Conservation (phyloP, 1,140 invertebrate genomes). For the Drosophila biarmipes region DNA sequence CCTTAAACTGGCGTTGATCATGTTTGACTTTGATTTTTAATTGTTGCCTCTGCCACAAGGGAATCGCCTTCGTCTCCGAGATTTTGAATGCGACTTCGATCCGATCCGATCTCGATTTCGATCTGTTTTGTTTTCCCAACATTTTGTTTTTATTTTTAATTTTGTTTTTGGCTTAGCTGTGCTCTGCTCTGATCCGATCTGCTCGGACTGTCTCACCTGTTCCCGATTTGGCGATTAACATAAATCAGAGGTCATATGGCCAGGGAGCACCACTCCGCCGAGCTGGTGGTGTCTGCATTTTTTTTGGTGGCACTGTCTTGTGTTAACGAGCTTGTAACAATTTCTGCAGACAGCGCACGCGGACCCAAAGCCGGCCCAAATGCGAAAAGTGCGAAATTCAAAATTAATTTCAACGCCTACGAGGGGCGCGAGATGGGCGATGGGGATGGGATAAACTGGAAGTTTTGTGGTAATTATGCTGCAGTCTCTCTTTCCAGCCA, state of each 20-base stretch:
- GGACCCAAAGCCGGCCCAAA: conserved; percentile 38
- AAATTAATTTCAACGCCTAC: conserved; percentile 82
- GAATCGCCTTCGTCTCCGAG: conserved; percentile 35
- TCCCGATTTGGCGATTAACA: conserved; percentile 66
- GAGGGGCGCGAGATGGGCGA: conserved; percentile 37
- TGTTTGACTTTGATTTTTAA: conserved; percentile 84
- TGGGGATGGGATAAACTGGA: conserved; percentile 43
- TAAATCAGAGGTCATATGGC: conserved; percentile 80
- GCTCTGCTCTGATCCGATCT: conserved; percentile 37
- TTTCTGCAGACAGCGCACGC: conserved; percentile 63
- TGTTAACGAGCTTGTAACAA: conserved; percentile 83
- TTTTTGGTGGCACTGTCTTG: conserved; percentile 74
- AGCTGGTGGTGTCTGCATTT: conserved; percentile 30
- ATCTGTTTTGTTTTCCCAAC: not conserved
- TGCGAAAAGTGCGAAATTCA: conserved; percentile 76
- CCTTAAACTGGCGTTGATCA: conserved; percentile 83
- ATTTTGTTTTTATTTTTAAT: conserved; percentile 18
- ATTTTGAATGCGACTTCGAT: conserved; percentile 33
- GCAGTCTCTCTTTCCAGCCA: conserved; percentile 8
- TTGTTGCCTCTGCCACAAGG: conserved; percentile 68
- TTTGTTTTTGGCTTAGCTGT: conserved; percentile 32
- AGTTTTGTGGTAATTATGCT: conserved; percentile 68
- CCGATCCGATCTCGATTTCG: conserved; percentile 19
- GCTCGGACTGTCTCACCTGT: conserved; percentile 57
- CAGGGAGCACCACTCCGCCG: conserved; percentile 23